Evolutionary conservation across 2,113 vertebrate genomes (phyloP), one percentile per base, ranked within the genome.

Genomic region (Corythornis vintsioides): DNA sequence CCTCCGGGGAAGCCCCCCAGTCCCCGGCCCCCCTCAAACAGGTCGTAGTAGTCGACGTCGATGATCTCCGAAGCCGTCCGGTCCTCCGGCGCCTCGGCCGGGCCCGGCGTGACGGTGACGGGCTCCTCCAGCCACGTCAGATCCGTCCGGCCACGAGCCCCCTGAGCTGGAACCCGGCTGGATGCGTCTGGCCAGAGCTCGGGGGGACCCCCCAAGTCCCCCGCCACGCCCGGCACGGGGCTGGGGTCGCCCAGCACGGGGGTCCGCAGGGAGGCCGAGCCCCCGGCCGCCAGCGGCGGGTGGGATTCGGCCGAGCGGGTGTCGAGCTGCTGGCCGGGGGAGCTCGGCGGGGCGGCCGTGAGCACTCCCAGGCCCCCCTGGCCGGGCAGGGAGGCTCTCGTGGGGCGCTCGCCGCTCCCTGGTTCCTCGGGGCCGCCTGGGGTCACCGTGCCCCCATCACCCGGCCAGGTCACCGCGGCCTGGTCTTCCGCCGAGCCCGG

Each of bases 1-100:
- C 77, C 16, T 92, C 95, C 43, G n/a, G 97, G 57, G 97, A 98
- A 97, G 70, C 90, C 97, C 50, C 92, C 95, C 94, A 92, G 92
- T 29, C 92, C 97, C 40, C 20, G 93, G 42, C 97, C 86, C 63
- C 98, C 67, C 4, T 97, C 98, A 10, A 97, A 93, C 1, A 97
- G 97, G 91, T 98, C 98, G 2, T 98, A 98, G 95, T 98, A 99
- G 86, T 98, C 98, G 10, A 98, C 98, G 5, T 98, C 98, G 19
- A 98, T 97, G 70, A 98, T 95, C 29, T 98, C 97, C 3, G 97
- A 94, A 15, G 85, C 93, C 6, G 92, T 47, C 4, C 76, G 96
- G 5, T 98, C 82, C 0, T 67, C 20, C 2, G 95, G 77, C 2
- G 93, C 88, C 43, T 96, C 98, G 0, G 92, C 88, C 13, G 96